Evolutionary conservation across 1,140 invertebrate species (phyloP).

Genomic region (Ditylenchus dipsaci): DNA sequence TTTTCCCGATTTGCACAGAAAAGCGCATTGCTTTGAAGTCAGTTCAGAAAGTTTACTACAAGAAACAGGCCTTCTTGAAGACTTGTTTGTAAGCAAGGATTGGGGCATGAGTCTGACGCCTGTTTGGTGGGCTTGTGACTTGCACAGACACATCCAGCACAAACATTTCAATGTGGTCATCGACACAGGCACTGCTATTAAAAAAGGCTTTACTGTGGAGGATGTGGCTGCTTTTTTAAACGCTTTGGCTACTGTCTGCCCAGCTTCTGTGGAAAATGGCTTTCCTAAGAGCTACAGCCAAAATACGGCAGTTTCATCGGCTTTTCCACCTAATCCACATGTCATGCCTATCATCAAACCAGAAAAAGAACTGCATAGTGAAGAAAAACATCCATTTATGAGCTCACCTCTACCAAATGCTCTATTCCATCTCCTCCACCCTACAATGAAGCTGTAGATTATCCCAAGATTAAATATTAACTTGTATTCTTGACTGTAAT

Average conservation of each 20-base stretch:
- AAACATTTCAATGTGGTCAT: background rate
- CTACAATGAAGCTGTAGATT: no score
- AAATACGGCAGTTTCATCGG: no score
- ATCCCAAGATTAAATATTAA: no score
- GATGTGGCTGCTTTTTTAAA: constrained; percentile 3
- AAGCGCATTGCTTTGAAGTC: constrained; percentile 4
- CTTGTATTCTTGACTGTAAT: no score
- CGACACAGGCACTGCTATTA: constrained; percentile 4
- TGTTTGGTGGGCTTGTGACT: constrained; percentile 21
- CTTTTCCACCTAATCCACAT: no score
- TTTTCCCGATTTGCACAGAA: constrained; percentile 7
- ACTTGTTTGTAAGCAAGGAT: constrained; percentile 17
- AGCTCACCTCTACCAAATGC: no score
- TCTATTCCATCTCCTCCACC: no score
- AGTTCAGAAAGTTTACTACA: constrained; percentile 9
- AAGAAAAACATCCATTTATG: no score
- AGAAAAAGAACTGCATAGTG: no score
- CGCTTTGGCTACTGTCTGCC: background rate
- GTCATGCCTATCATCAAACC: no score
- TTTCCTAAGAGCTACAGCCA: background rate
- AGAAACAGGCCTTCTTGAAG: constrained; percentile 14
- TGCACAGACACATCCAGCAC: constrained; percentile 4
- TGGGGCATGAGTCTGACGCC: constrained; percentile 12
- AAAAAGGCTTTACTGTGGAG: constrained; percentile 8
- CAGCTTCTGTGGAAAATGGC: background rate